Percentiles rank a stretch among this genome's conserved stretches.
phyloP scores from a whole-genome alignment of 1,140 invertebrate species.

The Dendrolimus kikuchii region DNA sequence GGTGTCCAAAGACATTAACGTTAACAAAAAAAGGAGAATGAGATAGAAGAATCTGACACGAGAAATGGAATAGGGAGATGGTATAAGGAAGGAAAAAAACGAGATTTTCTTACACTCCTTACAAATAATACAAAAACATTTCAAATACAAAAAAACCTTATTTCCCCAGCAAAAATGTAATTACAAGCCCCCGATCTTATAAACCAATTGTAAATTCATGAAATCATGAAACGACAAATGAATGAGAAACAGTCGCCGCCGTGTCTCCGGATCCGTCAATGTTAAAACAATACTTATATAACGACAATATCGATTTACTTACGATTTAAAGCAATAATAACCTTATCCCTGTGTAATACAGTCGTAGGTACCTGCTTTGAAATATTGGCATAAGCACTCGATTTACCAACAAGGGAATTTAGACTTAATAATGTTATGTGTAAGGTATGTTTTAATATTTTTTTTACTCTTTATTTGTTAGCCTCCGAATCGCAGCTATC shows the following conservation, averaged over 20 bases:
- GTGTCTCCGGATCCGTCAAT: conserved; percentile 32
- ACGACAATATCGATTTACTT: background rate
- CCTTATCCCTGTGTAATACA: background rate
- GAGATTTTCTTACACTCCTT: no score
- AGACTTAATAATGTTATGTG: background rate
- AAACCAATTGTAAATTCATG: conserved; percentile 4
- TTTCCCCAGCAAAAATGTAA: no score
- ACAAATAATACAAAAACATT: no score
- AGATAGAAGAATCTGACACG: no score
- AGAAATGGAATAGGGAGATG: no score
- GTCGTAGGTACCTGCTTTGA: background rate
- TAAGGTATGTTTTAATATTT: no score
- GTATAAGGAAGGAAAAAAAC: no score
- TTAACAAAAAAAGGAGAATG: no score
- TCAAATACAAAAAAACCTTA: no score
- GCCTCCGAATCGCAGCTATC: no score
- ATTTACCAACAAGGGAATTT: background rate
- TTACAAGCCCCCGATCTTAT: background rate
- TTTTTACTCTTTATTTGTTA: no score
- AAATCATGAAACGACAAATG: conserved; percentile 18
- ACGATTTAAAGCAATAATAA: conserved; percentile 2
- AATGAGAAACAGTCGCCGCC: conserved; percentile 30
- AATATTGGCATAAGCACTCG: conserved; percentile 4
- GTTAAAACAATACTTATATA: conserved; percentile 23
- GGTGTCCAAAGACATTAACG: no score